A percentile compares a stretch with the other conserved stretches of the same genome.
Conservation (phyloP, 2,888 invertebrate genomes). For the Abrostola triplasia region DNA sequence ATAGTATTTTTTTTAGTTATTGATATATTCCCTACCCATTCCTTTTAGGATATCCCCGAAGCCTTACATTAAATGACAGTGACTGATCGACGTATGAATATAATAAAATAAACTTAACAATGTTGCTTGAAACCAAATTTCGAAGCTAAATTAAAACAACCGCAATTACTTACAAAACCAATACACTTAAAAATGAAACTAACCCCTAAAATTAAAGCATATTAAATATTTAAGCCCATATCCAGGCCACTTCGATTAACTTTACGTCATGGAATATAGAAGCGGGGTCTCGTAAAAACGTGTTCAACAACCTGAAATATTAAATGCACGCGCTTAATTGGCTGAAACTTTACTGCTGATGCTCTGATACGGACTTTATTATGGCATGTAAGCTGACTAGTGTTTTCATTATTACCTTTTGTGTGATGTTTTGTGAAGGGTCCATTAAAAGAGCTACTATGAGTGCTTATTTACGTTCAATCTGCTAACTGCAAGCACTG, state of each 20-base stretch:
- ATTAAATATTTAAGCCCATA: slow-evolving; percentile 27
- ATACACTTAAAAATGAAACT: too few species aligned
- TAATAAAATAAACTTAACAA: too few species aligned
- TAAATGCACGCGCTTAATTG: slow-evolving; percentile 50
- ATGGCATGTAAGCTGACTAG: slow-evolving; percentile 27
- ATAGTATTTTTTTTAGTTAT: too few species aligned
- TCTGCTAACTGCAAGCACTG: too few species aligned
- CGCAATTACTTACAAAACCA: too few species aligned
- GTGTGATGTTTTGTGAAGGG: neutral
- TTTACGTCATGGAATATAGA: slow-evolving; percentile 27
- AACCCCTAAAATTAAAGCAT: slow-evolving; percentile 8
- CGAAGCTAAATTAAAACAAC: too few species aligned
- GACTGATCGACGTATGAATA: too few species aligned
- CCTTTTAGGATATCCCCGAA: too few species aligned
- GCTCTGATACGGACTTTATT: slow-evolving; percentile 28
- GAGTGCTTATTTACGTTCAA: too few species aligned
- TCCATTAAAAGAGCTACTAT: neutral
- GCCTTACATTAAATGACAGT: too few species aligned
- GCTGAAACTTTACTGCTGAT: slow-evolving; percentile 52
- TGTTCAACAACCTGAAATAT: slow-evolving; percentile 53
- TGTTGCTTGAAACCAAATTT: too few species aligned
- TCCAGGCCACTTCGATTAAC: slow-evolving; percentile 37
- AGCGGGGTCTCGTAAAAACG: slow-evolving; percentile 46
- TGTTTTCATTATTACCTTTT: slow-evolving; percentile 11
- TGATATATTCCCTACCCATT: too few species aligned